A percentile compares a stretch with the other conserved stretches of the same genome.
These are phyloP conservation scores for Cyanoderma ruficeps DNA, from an alignment of 2,113 vertebrate species.

Conservation along the genomic window DNA sequence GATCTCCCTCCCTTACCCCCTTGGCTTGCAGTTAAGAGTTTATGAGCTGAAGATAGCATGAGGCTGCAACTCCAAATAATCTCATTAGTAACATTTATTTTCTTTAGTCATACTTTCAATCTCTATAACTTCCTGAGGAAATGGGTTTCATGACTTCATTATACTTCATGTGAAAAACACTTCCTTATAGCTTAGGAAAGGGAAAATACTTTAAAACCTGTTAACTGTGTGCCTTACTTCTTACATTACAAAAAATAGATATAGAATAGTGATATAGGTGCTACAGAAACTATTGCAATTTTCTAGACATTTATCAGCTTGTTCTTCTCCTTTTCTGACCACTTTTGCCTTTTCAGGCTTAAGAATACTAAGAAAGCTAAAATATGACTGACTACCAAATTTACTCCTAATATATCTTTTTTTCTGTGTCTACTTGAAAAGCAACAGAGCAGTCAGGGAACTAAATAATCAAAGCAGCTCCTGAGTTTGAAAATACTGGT, in stretches of 20 bases:
- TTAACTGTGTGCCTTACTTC: background rate
- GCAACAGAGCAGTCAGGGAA: background rate
- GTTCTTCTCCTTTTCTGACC: background rate
- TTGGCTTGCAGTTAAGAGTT: background rate
- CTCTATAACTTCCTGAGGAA: slow-evolving; percentile 14
- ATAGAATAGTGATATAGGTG: background rate
- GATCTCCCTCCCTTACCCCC: background rate
- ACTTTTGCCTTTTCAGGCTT: background rate
- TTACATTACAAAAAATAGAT: background rate
- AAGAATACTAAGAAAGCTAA: background rate
- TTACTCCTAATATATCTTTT: background rate
- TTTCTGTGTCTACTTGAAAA: background rate
- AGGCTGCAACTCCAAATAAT: background rate
- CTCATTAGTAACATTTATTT: slow-evolving; percentile 22
- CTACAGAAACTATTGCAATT: background rate
- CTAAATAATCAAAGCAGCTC: background rate
- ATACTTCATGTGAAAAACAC: background rate
- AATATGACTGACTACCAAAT: background rate
- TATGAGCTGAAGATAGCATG: background rate
- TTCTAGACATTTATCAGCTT: background rate
- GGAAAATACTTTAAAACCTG: background rate
- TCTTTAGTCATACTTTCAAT: slow-evolving; percentile 2
- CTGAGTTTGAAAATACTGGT: background rate
- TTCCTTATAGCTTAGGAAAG: background rate
- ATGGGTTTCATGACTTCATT: background rate